These are phyloP conservation scores for Solea senegalensis DNA, from an alignment of 2,113 vertebrate species.

Conservation along the genomic window DNA sequence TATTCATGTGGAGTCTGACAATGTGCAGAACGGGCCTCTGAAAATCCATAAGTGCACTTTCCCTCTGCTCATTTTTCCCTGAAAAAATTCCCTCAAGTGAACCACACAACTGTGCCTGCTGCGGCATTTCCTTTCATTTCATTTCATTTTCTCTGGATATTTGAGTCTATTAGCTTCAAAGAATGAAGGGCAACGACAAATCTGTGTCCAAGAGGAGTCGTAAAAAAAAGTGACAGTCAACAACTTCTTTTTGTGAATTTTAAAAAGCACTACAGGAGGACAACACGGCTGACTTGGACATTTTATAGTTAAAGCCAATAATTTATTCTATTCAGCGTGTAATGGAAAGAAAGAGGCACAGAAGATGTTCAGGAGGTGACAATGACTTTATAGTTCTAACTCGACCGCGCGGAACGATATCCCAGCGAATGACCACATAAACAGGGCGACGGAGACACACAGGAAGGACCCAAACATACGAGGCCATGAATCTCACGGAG, in stretches of 20 bases:
- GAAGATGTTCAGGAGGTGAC: slow-evolving; percentile 6
- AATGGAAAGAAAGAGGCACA: neutral
- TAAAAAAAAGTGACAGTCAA: slow-evolving; percentile 2
- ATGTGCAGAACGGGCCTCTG: no score
- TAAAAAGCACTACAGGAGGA: neutral
- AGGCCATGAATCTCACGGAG: slow-evolving; percentile 41
- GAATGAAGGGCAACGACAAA: slow-evolving; percentile 23
- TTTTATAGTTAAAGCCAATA: neutral
- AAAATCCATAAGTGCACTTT: slow-evolving; percentile 21
- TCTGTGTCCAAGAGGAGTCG: slow-evolving; percentile 10
- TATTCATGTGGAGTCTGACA: slow-evolving; percentile 2
- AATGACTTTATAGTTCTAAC: slow-evolving; percentile 23
- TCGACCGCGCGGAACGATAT: slow-evolving; percentile 14
- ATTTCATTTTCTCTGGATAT: slow-evolving; percentile 29
- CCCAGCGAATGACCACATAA: slow-evolving; percentile 40
- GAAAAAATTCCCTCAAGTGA: slow-evolving; percentile 24
- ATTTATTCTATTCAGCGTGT: neutral
- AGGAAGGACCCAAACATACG: slow-evolving; percentile 22
- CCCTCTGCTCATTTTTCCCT: neutral
- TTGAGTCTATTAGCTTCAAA: slow-evolving; percentile 20
- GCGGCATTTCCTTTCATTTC: neutral
- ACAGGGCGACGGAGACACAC: neutral
- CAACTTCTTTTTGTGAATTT: neutral
- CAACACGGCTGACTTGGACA: neutral
- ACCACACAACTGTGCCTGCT: slow-evolving; percentile 21